These are phyloP conservation scores for Triplophysa yarkandensis DNA, from an alignment of 2,797 vertebrate species.

Conservation along the genomic window DNA sequence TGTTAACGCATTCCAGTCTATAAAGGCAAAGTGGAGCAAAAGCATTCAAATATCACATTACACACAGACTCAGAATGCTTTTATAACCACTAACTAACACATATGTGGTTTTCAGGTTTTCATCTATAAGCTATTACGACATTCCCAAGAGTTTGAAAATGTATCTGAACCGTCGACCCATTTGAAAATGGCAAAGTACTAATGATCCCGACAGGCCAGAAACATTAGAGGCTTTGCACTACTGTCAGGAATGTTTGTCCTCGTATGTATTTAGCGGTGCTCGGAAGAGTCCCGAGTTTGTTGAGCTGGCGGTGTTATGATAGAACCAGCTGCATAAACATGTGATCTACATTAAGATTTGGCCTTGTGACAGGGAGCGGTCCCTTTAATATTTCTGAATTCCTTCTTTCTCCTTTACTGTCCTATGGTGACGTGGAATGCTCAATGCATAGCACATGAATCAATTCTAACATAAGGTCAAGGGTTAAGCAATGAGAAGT, in stretches of 20 bases:
- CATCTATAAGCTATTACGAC: slow-evolving; percentile 20
- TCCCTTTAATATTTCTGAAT: neutral
- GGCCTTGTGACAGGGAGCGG: slow-evolving; percentile 38
- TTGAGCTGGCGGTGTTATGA: slow-evolving; percentile 50
- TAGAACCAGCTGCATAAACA: slow-evolving; percentile 67
- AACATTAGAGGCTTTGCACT: slow-evolving; percentile 61
- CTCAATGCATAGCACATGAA: neutral
- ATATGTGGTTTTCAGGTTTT: slow-evolving; percentile 20
- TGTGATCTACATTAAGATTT: slow-evolving; percentile 58
- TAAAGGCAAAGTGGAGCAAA: slow-evolving; percentile 4
- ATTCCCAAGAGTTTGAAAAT: slow-evolving; percentile 49
- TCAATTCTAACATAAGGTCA: neutral
- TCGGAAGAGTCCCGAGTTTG: slow-evolving; percentile 44
- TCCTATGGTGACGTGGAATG: too few species aligned
- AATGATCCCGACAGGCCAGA: slow-evolving; percentile 62
- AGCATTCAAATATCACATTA: slow-evolving; percentile 1
- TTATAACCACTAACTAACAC: slow-evolving; percentile 29
- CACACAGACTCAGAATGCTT: neutral
- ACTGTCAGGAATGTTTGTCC: slow-evolving; percentile 55
- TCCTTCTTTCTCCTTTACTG: neutral
- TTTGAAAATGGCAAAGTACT: slow-evolving; percentile 55
- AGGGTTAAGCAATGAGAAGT: neutral
- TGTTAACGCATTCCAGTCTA: neutral
- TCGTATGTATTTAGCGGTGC: slow-evolving; percentile 55
- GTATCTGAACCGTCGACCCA: slow-evolving; percentile 44